Evolutionary conservation across 2,113 vertebrate species (phyloP).

Genomic region (Fulmarus glacialis): DNA sequence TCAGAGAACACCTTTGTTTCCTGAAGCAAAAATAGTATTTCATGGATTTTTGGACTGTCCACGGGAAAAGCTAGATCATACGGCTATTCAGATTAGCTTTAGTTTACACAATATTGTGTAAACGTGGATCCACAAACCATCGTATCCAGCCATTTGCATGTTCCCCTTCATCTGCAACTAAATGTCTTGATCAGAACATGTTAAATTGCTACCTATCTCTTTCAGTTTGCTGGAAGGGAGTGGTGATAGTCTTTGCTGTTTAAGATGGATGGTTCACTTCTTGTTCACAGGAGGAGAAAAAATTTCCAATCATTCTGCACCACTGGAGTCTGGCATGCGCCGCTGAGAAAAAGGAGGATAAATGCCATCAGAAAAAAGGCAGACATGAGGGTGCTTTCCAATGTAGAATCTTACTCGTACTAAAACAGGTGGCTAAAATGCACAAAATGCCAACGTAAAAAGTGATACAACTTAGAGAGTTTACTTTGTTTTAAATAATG

Average conservation of each 20-base stretch:
- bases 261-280: constrained; percentile 45
- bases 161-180: neutral
- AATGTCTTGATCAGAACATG: neutral
- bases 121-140: neutral
- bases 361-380: constrained; percentile 21
- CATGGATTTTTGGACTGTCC: neutral
- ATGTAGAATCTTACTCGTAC: neutral
- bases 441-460: neutral
- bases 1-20: neutral
- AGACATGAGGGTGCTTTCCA: neutral
- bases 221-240: neutral
- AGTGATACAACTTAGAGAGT: neutral
- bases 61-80: neutral
- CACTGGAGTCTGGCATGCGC: constrained; percentile 47
- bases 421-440: neutral
- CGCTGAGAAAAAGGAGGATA: constrained; percentile 37
- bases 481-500: neutral
- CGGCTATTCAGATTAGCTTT: neutral
- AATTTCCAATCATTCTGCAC: constrained; percentile 65
- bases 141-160: neutral
- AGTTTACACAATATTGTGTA: neutral
- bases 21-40: neutral
- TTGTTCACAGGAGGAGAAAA: constrained; percentile 59
- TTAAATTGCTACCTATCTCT: neutral
- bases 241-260: neutral